phyloP scores from a whole-genome alignment of 2,888 invertebrate species.

The Hemaris fuciformis region DNA sequence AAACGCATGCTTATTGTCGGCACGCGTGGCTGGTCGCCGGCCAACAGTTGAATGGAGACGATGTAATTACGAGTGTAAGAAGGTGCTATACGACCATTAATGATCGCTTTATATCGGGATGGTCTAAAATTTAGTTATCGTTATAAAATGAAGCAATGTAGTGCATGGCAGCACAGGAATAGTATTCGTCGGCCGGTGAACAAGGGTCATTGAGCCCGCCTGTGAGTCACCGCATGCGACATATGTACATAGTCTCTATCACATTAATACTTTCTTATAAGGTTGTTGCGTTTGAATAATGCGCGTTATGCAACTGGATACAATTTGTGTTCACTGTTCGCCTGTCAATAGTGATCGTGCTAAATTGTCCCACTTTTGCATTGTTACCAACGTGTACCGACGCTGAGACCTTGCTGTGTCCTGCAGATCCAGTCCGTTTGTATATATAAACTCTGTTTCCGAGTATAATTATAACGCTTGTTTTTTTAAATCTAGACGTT shows the following conservation, averaged over 20 bases:
- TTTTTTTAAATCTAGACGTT: not conserved
- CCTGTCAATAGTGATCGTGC: constrained; percentile 31
- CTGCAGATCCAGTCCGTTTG: not conserved
- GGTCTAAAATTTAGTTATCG: constrained; percentile 35
- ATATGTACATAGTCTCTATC: constrained; percentile 69
- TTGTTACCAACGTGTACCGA: not conserved
- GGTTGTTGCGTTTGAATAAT: constrained; percentile 77
- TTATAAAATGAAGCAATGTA: constrained; percentile 58
- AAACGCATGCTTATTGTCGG: constrained; percentile 17
- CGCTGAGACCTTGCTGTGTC: not conserved
- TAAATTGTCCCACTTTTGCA: constrained; percentile 1
- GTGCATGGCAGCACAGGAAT: constrained; percentile 63
- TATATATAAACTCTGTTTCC: not conserved
- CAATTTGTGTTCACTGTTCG: constrained; percentile 66
- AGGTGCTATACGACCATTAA: constrained; percentile 26
- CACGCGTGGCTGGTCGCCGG: constrained; percentile 26
- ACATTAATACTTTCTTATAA: constrained; percentile 79
- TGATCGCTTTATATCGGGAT: constrained; percentile 37
- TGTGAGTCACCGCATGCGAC: constrained; percentile 71
- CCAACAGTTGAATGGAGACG: constrained; percentile 33
- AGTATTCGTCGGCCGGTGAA: constrained; percentile 64
- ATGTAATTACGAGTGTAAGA: constrained; percentile 22
- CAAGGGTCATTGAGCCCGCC: constrained; percentile 68
- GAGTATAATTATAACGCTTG: not conserved
- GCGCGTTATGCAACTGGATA: constrained; percentile 77